Evolutionary conservation across 1,140 invertebrate species (phyloP), one percentile per base, ranked within the genome.

Genomic region (Anastatus disparis): DNA sequence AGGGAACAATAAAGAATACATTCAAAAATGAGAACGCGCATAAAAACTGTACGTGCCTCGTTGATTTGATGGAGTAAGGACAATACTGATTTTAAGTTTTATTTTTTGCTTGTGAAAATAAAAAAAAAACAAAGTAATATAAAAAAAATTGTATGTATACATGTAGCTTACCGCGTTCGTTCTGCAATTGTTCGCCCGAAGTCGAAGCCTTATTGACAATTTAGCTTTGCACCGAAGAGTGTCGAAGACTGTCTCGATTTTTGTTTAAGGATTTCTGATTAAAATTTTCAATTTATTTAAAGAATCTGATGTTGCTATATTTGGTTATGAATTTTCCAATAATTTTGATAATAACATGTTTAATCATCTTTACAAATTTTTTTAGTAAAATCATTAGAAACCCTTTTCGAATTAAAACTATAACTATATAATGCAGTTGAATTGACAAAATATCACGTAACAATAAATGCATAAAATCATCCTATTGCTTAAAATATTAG

Each of bases 41-140:
- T 70, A 62, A n/a, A n/a, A 53, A 53, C 59, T 56, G 40, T 70
- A 71, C 69, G 61, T 71, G 62, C 62, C 61, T 71, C 62, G 62
- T 65, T 59, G 31, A 59, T 75, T 70, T 46, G 70, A 38, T 59
- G 44, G 76, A 81, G 75, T 59, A 74, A 77, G 66, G 80, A 81
- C 80, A 82, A 82, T 82, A 82, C 76, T 48, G 75, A 73, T 79
- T 79, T 79, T 66, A 26, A 26, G 70, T 77, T 78, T 58, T 67
- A 26, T 29, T 15, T 42, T 44, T 56, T 27, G 55, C 55, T 58
- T 38, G n/a, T 10, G 26, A n/a, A 17, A 13, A 42, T 59, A 40
- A 8, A 40, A 9, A 22, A n/a, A n/a, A n/a, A n/a, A n/a, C n/a
- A n/a, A n/a, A n/a, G n/a, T 24, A 44, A 13, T 29, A 13, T n/a